Conservation (phyloP, 2,888 invertebrate genomes). For the Crioceris asparagi region DNA sequence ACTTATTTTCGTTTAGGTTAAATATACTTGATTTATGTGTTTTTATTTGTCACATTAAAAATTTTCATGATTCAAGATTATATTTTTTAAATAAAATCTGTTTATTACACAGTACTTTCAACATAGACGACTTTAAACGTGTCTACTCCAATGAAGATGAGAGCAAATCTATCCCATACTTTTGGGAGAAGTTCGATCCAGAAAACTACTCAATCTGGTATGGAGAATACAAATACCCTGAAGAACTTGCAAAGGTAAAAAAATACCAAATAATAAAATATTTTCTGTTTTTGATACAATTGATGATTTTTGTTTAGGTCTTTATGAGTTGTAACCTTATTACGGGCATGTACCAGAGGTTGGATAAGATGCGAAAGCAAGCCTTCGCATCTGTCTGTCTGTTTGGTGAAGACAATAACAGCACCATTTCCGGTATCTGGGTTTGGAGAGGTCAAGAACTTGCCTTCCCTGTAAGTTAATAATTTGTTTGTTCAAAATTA, state of each 20-base stretch:
- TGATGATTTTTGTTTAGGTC: constrained; percentile 8
- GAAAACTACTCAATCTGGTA: constrained; percentile 96
- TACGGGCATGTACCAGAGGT: constrained; percentile 93
- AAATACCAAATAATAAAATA: constrained; percentile 33
- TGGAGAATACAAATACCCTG: constrained; percentile 91
- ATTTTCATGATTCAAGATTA: too few species aligned
- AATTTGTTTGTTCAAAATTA: background rate
- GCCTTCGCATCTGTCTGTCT: constrained; percentile 90
- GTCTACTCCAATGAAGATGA: constrained; percentile 96
- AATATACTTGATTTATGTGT: too few species aligned
- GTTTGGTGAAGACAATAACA: constrained; percentile 87
- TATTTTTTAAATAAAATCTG: too few species aligned
- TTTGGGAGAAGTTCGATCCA: constrained; percentile 96
- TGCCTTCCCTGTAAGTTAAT: constrained; percentile 59
- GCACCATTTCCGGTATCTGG: constrained; percentile 93
- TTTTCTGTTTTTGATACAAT: background rate
- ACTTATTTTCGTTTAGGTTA: too few species aligned
- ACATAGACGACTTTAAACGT: constrained; percentile 95
- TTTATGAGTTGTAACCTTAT: constrained; percentile 96
- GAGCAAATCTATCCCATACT: constrained; percentile 86
- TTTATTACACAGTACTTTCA: constrained; percentile 58
- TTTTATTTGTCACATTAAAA: too few species aligned
- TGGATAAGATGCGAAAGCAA: constrained; percentile 96
- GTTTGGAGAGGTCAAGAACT: constrained; percentile 94
- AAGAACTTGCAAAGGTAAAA: constrained; percentile 67